Base-by-base conservation (phyloP, 2,797 vertebrate species). In the Tarsius wallacei region DNA sequence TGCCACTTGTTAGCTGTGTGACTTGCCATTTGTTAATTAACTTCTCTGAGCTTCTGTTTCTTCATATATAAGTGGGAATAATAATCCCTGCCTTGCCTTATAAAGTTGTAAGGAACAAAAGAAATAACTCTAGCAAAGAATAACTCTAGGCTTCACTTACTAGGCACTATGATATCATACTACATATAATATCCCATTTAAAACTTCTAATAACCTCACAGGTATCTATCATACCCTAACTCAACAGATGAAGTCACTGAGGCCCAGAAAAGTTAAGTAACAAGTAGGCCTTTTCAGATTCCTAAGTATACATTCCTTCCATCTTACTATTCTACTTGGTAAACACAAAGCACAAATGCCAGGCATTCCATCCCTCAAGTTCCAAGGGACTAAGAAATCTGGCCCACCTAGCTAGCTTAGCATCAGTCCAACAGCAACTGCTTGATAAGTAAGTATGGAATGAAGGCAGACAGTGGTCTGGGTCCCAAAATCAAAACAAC, bases 61-160 rank as follows among this genome's bases (percentile, higher is more conserved):
- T 81, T 94, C 53, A 26, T 6, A 68, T 36, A n/a, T 26, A 74
- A 83, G 36, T 64, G n/a, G 14, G 36, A 74, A 91, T 66, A 92
- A 76, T 82, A n/a, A 66, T 42, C 49, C 24, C 66, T 86, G 74
- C 57, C 19, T 97, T 94, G 26, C 14, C 31, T 81, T 91, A 80
- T 36, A 93, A 87, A 26, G 36, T 55, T 64, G 16, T 57, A 22
- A 91, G 33, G 10, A 51, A 47, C 49, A 78, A 96, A 94, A 66
- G 22, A 33, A 96, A 59, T 59, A 61, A 33, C 77, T 33, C 31
- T 70, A 76, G 49, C 57, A 92, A 93, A 89, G 53, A 80, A 92
- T 16, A 28, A 76, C n/a, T 83, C 26, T 31, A 73, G 53, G 13
- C 42, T 87, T 59, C 5, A 57, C 63, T 87, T 71, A 82, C 57